phyloP scores from a whole-genome alignment of 2,888 invertebrate species.

The Amorpha juglandis region DNA sequence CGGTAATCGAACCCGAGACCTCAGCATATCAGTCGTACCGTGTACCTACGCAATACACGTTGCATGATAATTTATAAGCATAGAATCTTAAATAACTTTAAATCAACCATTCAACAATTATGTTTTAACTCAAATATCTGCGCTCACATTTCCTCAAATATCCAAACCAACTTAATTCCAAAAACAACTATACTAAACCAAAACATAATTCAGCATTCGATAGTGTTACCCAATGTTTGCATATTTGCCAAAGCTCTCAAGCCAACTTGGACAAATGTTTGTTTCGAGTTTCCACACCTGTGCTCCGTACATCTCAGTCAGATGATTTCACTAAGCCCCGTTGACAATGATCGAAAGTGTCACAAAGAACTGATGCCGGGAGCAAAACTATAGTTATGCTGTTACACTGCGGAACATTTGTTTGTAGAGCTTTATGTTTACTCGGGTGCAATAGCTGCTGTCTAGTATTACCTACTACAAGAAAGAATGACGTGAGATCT shows the following conservation, averaged over 20 bases:
- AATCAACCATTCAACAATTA: too few relatives aligned
- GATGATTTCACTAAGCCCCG: slow-evolving; percentile 46
- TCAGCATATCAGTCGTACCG: too few relatives aligned
- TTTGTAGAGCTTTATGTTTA: not conserved
- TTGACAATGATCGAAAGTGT: slow-evolving; percentile 63
- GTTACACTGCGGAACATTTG: not conserved
- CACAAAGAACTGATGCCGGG: slow-evolving; percentile 21
- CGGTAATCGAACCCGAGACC: too few relatives aligned
- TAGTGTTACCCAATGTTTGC: slow-evolving; percentile 25
- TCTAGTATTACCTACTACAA: too few relatives aligned
- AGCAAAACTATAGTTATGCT: slow-evolving; percentile 15
- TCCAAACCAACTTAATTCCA: too few relatives aligned
- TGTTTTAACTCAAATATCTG: too few relatives aligned
- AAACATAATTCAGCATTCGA: slow-evolving; percentile 27
- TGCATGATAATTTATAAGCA: too few relatives aligned
- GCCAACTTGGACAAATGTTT: slow-evolving; percentile 63
- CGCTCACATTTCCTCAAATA: too few relatives aligned
- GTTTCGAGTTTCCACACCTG: slow-evolving; percentile 60
- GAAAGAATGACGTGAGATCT: too few relatives aligned
- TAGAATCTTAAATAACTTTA: too few relatives aligned
- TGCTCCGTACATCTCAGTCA: slow-evolving; percentile 56
- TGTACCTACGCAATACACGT: too few relatives aligned
- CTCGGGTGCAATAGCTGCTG: too few relatives aligned
- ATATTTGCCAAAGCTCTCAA: slow-evolving; percentile 42
- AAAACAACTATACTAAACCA: slow-evolving; percentile 15